Evolutionary conservation across 2,113 vertebrate species (phyloP).

Genomic region (Pelvicachromis taeniatus): DNA sequence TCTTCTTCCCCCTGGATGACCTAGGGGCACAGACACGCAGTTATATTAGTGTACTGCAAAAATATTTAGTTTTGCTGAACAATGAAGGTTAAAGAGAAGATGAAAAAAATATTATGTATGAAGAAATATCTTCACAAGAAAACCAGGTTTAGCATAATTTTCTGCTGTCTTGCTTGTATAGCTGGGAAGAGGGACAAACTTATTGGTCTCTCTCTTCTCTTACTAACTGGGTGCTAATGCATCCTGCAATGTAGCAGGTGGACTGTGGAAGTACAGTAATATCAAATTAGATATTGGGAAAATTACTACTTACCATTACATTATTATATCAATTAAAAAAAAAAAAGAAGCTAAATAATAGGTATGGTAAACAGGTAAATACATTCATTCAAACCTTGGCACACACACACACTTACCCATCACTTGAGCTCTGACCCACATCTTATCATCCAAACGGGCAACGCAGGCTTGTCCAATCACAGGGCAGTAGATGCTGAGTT

Average conservation of each 20-base stretch:
- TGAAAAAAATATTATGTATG: neutral
- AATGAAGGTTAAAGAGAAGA: neutral
- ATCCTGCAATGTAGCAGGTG: neutral
- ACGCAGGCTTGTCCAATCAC: slow-evolving; percentile 82
- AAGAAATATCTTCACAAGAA: neutral
- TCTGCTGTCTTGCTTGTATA: neutral
- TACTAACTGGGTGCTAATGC: neutral
- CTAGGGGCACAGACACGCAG: slow-evolving; percentile 51
- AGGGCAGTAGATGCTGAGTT: slow-evolving; percentile 75
- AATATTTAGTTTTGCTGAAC: rapidly evolving
- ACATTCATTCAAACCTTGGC: neutral
- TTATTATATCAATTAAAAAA: neutral
- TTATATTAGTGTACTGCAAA: neutral
- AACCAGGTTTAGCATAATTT: neutral
- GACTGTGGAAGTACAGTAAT: neutral
- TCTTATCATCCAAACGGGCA: slow-evolving; percentile 77
- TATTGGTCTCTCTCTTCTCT: neutral
- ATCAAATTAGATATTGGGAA: neutral
- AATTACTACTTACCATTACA: neutral
- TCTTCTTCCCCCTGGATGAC: slow-evolving; percentile 71
- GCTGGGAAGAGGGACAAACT: neutral
- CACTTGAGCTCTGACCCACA: slow-evolving; percentile 87
- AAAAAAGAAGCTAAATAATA: neutral
- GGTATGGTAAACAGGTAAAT: neutral
- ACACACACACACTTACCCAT: slow-evolving; percentile 69